phyloP scores from a whole-genome alignment of 2,797 vertebrate genomes.

The Borostomias antarcticus region DNA sequence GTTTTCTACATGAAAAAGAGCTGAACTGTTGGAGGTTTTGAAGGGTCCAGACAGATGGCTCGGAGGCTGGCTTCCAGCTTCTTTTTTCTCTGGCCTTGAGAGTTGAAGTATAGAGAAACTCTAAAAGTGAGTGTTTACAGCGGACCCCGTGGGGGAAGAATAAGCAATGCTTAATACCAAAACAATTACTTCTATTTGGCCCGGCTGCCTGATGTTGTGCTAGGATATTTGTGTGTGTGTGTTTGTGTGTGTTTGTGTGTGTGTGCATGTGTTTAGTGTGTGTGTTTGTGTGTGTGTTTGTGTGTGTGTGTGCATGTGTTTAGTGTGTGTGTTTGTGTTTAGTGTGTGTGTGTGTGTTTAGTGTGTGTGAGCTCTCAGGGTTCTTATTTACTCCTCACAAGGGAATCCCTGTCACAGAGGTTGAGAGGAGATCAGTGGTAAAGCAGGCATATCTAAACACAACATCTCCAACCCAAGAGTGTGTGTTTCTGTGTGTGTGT shows the following conservation, averaged over 20 bases:
- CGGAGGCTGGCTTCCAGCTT: conserved; percentile 52
- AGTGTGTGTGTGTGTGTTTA: conserved; percentile 1
- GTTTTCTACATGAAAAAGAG: conserved; percentile 57
- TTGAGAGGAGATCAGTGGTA: conserved; percentile 54
- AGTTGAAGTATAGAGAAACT: conserved; percentile 51
- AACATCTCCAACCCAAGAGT: conserved; percentile 43
- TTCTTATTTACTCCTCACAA: conserved; percentile 53
- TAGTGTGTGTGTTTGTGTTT: conserved; percentile 1
- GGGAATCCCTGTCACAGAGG: conserved; percentile 52
- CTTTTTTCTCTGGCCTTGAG: conserved; percentile 44
- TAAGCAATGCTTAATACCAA: conserved; percentile 56
- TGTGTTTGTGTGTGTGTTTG: conserved; percentile 4
- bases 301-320: conserved; percentile 35
- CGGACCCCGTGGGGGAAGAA: conserved; percentile 44
- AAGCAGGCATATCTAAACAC: conserved; percentile 64
- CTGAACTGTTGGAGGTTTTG: conserved; percentile 56
- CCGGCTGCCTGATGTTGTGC: conserved; percentile 16
- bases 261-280: neutral
- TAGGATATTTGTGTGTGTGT: conserved; percentile 15
- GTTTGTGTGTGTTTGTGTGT: conserved; percentile 38
- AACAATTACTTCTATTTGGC: conserved; percentile 39
- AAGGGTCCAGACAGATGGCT: conserved; percentile 62
- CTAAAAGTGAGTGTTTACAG: conserved; percentile 26
- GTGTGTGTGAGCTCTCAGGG: conserved; percentile 38
- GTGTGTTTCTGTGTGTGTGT: conserved; percentile 18